Evolutionary conservation across 1,140 invertebrate genomes (phyloP), one percentile per base, ranked within the genome.

Genomic region (Dreissena polymorpha): DNA sequence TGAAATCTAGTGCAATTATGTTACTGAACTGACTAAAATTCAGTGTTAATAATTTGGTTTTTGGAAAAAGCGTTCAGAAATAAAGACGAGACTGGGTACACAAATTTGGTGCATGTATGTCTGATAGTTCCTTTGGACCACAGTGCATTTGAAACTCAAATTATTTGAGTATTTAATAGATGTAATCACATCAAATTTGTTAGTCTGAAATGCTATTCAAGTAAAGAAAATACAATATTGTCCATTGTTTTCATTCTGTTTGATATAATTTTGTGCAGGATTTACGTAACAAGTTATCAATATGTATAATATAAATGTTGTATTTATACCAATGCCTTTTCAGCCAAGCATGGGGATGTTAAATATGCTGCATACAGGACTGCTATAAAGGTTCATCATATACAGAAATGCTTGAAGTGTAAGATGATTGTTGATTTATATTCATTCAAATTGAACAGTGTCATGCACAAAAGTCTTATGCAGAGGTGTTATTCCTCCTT

Each of bases 341-440:
- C 79, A 91, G 89, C 73, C 65, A 87, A 88, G 18, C 87, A 88
- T 69, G 82, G 83, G 73, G 84, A 73, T 29, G 87, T 92, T 8
- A 90, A 86, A 25, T 92, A 91, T 91, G 91, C 91, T 67, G 91
- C 91, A 18, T 92, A 92, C 87, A 87, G 91, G 78, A 90, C 91
- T 65, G 88, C 91, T 18, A 74, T 91, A 64, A 92, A 92, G 74
- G 77, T 91, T 14, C 81, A 89, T 69, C 85, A 87, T 70, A 72
- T 92, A 13, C 91, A 92, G 78, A 94, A 94, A 84, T 89, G 93
- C 83, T 91, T 95, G 70, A 93, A 94, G 90, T 94, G 95, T 95
- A 94, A 94, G 93, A 89, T n/a, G 10, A 39, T 10, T 21, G n/a
- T 39, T 39, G 49, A 7, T 70, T 14, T 21, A 68, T 21, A 27